These are phyloP conservation scores for Xylocampa areola DNA, from an alignment of 2,888 invertebrate species.

Conservation along the genomic window DNA sequence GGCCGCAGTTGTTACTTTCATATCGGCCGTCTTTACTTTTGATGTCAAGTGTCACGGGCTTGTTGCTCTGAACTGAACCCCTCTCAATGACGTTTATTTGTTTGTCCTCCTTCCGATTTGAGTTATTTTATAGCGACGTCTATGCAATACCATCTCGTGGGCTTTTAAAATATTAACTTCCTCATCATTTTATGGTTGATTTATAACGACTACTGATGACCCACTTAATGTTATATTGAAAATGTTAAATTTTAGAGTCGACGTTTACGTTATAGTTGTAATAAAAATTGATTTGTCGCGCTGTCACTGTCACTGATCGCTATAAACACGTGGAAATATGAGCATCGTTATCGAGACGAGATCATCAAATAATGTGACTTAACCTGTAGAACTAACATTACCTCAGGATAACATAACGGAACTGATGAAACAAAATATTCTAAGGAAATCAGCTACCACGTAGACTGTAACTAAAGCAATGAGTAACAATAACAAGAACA, in stretches of 20 bases:
- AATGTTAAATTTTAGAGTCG: slow-evolving; percentile 38
- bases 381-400: slow-evolving; percentile 1
- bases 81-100: slow-evolving; percentile 58
- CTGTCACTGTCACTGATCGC: slow-evolving; percentile 27
- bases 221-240: slow-evolving; percentile 46
- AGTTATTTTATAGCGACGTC: slow-evolving; percentile 44
- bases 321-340: slow-evolving; percentile 34
- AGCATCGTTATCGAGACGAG: slow-evolving; percentile 17
- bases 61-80: slow-evolving; percentile 10
- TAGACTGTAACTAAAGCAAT: slow-evolving; percentile 21
- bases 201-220: slow-evolving; percentile 52
- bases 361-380: slow-evolving; percentile 21
- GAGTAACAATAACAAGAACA: slow-evolving; percentile 37
- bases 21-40: slow-evolving; percentile 23
- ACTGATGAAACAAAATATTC: not conserved
- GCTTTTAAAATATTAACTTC: slow-evolving; percentile 33
- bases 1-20: slow-evolving; percentile 4
- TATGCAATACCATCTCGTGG: slow-evolving; percentile 20
- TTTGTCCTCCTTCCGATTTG: slow-evolving; percentile 50
- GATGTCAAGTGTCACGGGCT: slow-evolving; percentile 23
- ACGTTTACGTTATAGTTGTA: slow-evolving; percentile 32
- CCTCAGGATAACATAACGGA: not conserved
- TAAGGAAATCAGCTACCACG: too few species aligned
- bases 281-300: slow-evolving; percentile 54
- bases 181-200: slow-evolving; percentile 41